Evolutionary conservation across 2,888 invertebrate species (phyloP), one percentile per base, ranked within the genome.

Genomic region (Oxytorus armatus): DNA sequence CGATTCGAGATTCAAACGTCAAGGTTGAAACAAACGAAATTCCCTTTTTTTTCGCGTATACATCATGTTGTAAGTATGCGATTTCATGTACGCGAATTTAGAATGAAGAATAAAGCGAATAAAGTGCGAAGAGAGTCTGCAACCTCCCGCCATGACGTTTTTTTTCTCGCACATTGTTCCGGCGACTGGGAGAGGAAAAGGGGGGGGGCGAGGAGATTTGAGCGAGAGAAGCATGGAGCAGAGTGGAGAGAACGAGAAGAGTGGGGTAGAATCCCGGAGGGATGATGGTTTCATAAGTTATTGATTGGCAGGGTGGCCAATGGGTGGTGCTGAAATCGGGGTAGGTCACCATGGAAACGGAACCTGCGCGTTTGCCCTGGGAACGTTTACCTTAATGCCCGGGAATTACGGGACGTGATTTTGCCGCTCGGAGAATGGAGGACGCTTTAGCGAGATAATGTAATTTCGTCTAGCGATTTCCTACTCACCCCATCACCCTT

Each of bases 361-460:
- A 87, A 86, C 88, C 89, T 88, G 88, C 90, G 87, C 88, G 82
- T 84, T 69, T 74, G 89, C 86, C 85, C 86, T 85, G 85, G 85
- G 83, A 84, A 89, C 91, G 90, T 90, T 92, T 91, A 91, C 91
- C 90, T 91, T 91, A 92, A 92, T 91, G 89, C 90, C 88, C 86
- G 88, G 88, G 90, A 90, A 92, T 92, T 91, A 91, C 89, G 89
- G 87, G 87, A 90, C 90, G 90, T 91, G 91, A 92, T 91, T 90
- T 90, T 73, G 78, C 87, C 86, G 82, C 84, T 83, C 73, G 55
- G 70, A 47, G 70, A 84, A 87, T 86, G 86, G 85, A 86, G 86
- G 84, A 87, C 87, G 88, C 86, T 90, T 91, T 90, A 90, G 89
- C 87, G 88, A 86, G 89, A 90, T 91, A 91, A 91, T 90, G 89